Conservation (phyloP, 1,140 invertebrate species). For the Drosophila sechellia region DNA sequence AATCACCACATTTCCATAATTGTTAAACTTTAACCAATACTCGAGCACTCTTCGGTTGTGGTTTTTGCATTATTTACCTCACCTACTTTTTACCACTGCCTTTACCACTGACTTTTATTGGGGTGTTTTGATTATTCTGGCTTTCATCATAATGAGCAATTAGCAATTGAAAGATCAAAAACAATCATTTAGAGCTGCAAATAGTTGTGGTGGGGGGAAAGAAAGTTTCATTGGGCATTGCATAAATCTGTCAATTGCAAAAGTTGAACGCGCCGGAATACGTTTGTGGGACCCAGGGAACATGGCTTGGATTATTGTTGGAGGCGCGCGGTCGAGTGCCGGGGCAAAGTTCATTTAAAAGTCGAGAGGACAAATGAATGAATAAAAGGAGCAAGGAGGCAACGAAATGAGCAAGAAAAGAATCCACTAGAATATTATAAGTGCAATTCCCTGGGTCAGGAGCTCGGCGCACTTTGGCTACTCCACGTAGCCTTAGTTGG, state of each 20-base stretch:
- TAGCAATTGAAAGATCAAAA: slow-evolving; percentile 27
- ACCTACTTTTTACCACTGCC: neutral
- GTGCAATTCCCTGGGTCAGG: slow-evolving; percentile 64
- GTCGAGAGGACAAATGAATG: slow-evolving; percentile 79
- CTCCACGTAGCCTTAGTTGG: slow-evolving; percentile 20
- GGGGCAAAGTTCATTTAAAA: slow-evolving; percentile 78
- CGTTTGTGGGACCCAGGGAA: slow-evolving; percentile 8
- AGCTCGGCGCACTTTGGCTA: neutral
- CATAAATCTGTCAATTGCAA: slow-evolving; percentile 78
- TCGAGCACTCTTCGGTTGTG: slow-evolving; percentile 50
- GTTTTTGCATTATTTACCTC: slow-evolving; percentile 39
- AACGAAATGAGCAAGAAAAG: slow-evolving; percentile 43
- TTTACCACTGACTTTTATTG: slow-evolving; percentile 13
- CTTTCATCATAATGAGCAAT: slow-evolving; percentile 39
- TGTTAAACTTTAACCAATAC: slow-evolving; percentile 42
- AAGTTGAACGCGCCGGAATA: slow-evolving; percentile 67
- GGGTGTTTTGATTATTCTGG: slow-evolving; percentile 27
- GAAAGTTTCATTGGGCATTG: slow-evolving; percentile 19
- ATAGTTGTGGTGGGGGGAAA: neutral
- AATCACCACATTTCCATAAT: slow-evolving; percentile 31
- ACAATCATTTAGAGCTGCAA: slow-evolving; percentile 23
- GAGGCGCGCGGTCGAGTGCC: slow-evolving; percentile 33
- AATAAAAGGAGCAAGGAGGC: slow-evolving; percentile 63
- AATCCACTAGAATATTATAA: slow-evolving; percentile 36
- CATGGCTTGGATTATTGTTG: slow-evolving; percentile 19